Evolutionary conservation across 2,888 invertebrate genomes (phyloP), one percentile per base, ranked within the genome.

Genomic region (Stratiomys singularior): DNA sequence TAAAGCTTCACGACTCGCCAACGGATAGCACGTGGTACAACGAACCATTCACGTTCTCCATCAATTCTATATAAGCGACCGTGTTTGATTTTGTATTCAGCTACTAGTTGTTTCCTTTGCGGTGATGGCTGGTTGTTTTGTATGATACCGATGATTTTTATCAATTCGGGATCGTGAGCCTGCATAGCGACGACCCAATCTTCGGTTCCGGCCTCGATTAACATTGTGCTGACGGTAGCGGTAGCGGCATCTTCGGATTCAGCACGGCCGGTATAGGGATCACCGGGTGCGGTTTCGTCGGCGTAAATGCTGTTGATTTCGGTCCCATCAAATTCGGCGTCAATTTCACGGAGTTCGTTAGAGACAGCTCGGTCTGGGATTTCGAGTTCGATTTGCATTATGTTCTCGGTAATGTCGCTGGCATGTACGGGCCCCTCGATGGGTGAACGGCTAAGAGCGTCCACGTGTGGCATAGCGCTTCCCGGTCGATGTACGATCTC

Each of bases 161-260:
- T 60, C 7, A 1, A 21, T 60, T 60, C 60, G 5, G 60, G 21
- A 60, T 60, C 60, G 23, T 21, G 18, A 21, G 60, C 60, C 13
- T 60, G 60, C 60, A 60, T 18, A 11, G 60, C 2, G 60, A 25
- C 60, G 13, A 60, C 60, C 60, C 60, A 60, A 60, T n/a, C n/a
- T n/a, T n/a, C n/a, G n/a, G n/a, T n/a, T n/a, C n/a, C n/a, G n/a
- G n/a, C n/a, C n/a, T n/a, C 52, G 52, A 52, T 52, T 52, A 52
- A 11, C 52, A 52, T 3, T 18, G 52, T 44, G 18, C 52, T 44
- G 13, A 52, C 18, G 52, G 3, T 52, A 18, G 3, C 11, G 3
- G 52, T 18, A 11, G 11, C 2, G 52, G 52, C 18, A 52, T 52
- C 18, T 3, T 3, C 52, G 52, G 52, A 52, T 52, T 52, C 52